Evolutionary conservation across 1,140 invertebrate genomes (phyloP), one percentile per base, ranked within the genome.

Genomic region (Drosophila tropicalis): DNA sequence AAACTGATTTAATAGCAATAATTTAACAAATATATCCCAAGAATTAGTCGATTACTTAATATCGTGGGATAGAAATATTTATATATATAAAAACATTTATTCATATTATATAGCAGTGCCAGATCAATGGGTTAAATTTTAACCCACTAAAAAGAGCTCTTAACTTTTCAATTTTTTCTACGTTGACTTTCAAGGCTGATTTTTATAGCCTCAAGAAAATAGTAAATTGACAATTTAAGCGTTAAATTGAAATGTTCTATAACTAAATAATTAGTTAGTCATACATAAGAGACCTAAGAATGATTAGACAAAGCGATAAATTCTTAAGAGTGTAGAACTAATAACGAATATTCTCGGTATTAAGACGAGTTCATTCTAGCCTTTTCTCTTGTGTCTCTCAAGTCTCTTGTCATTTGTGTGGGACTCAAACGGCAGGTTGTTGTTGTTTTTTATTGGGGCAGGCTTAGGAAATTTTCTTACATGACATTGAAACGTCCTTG

Each of bases 401-500:
- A 81, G 83, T 76, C 70, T 73, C 55, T 73, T 73, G 72, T 55
- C 61, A 66, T 84, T 84, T 72, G 54, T 67, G 34, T 39, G 32
- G 34, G 32, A 62, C 61, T 40, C 3, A 74, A 34, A 47, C 15
- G 22, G 44, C 19, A 9, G 44, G 17, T 51, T 29, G 5, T 29
- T 47, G 44, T 47, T 47, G 44, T 19, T 47, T 76, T 63, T 76
- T 76, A 70, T 76, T 76, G 72, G 66, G 72, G 60, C 73, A 64
- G 66, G 73, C 54, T 70, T 69, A 64, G 19, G 29, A 25, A 40
- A 54, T 58, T 15, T 32, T 12, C 57, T 34, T 56, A 44, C 9
- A 62, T 82, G 82, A 85, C 83, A 86, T 86, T 86, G 82, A 72
- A 83, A 73, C 65, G 83, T 83, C 79, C 86, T 86, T 86, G 82